These are phyloP conservation scores for Plectus sambesii DNA, from an alignment of 1,140 invertebrate species.

Conservation along the genomic window DNA sequence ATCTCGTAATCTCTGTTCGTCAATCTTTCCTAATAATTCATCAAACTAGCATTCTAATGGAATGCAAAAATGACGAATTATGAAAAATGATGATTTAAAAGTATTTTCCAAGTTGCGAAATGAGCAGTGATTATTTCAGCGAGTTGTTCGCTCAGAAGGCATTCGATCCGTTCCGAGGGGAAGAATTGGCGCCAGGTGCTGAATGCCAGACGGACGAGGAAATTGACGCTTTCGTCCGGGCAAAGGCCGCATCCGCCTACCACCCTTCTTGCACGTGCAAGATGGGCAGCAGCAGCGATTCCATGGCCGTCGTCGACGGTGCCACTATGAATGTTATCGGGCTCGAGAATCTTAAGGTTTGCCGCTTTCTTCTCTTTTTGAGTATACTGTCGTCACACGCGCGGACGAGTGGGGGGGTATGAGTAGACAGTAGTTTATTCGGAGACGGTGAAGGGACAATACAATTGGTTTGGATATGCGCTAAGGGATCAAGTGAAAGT, in stretches of 20 bases:
- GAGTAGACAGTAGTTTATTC: too few relatives aligned
- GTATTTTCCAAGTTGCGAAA: slow-evolving; percentile 35
- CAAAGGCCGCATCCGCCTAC: slow-evolving; percentile 49
- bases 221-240: slow-evolving; percentile 36
- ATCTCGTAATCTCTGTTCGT: too few relatives aligned
- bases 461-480: slow-evolving; percentile 6
- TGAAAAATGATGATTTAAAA: slow-evolving; percentile 35
- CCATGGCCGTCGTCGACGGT: slow-evolving; percentile 49
- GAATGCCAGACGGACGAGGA: slow-evolving; percentile 34
- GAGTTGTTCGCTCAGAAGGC: slow-evolving; percentile 51
- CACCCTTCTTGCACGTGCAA: slow-evolving; percentile 53
- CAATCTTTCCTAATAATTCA: too few relatives aligned
- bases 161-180: slow-evolving; percentile 48
- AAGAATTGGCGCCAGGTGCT: slow-evolving; percentile 47
- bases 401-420: too few relatives aligned
- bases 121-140: too few relatives aligned
- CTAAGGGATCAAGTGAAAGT: too few relatives aligned
- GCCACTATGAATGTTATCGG: slow-evolving; percentile 47
- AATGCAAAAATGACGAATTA: too few relatives aligned
- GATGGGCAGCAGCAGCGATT: slow-evolving; percentile 48
- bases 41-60: too few relatives aligned
- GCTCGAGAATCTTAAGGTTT: slow-evolving; percentile 46
- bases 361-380: neutral
- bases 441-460: too few relatives aligned
- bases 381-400: slow-evolving; percentile 5